A percentile compares a stretch with the other conserved stretches of the same genome.
phyloP scores from a whole-genome alignment of 2,888 invertebrate species.

The Acleris emargana region DNA sequence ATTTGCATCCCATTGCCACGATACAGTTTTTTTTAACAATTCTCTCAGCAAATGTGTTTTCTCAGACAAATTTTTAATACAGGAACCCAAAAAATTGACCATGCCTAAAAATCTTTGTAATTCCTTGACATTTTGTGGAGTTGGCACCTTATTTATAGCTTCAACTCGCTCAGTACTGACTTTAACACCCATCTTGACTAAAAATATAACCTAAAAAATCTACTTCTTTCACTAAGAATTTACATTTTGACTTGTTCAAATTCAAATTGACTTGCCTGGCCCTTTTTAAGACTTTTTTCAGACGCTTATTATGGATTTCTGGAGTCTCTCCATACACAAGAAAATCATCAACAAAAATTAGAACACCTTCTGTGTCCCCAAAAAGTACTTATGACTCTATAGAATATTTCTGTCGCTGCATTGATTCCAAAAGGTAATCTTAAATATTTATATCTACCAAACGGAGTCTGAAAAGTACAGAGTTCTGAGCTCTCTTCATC shows the following conservation, averaged over 20 bases:
- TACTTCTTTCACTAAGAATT: constrained; percentile 25
- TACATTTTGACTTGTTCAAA: constrained; percentile 38
- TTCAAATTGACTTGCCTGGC: constrained; percentile 36
- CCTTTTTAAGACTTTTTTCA: constrained; percentile 32
- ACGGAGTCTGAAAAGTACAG: constrained; percentile 5
- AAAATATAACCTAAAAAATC: constrained; percentile 32
- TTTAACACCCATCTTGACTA: constrained; percentile 24
- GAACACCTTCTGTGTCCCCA: not conserved
- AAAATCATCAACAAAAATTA: constrained; percentile 37
- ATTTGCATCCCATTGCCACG: constrained; percentile 43
- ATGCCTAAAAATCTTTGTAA: constrained; percentile 37
- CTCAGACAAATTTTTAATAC: constrained; percentile 35
- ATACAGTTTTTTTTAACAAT: constrained; percentile 43
- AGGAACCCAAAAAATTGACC: constrained; percentile 37
- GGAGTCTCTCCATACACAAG: constrained; percentile 23
- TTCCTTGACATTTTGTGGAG: constrained; percentile 29
- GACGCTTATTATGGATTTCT: constrained; percentile 26
- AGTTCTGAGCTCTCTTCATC: constrained; percentile 4
- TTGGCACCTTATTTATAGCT: constrained; percentile 35
- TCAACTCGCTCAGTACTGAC: constrained; percentile 23
- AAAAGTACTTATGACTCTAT: constrained; percentile 7
- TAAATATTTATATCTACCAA: constrained; percentile 7
- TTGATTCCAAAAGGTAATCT: constrained; percentile 6
- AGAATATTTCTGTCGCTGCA: constrained; percentile 1
- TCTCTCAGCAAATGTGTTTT: constrained; percentile 34